phyloP scores from a whole-genome alignment of 2,888 invertebrate genomes.

The Oscheius onirici region DNA sequence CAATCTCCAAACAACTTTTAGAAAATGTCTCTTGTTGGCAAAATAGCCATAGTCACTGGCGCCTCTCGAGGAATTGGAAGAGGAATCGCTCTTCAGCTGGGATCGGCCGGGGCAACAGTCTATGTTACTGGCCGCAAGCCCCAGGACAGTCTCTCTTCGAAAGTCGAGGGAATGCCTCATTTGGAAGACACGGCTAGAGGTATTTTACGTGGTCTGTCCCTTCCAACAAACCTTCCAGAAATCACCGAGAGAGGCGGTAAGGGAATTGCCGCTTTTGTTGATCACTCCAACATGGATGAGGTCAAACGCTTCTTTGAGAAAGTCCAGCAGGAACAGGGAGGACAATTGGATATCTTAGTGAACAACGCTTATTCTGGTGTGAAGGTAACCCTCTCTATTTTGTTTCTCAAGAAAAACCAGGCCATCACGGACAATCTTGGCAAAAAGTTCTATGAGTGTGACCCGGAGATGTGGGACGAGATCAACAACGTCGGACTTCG shows the following conservation, averaged over 20 bases:
- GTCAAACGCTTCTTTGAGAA: slow-evolving; percentile 47
- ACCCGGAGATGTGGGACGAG: slow-evolving; percentile 72
- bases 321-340: slow-evolving; percentile 34
- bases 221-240: slow-evolving; percentile 21
- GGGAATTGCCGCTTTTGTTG: slow-evolving; percentile 47
- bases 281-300: slow-evolving; percentile 50
- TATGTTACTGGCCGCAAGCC: slow-evolving; percentile 56
- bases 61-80: slow-evolving; percentile 38
- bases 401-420: no score
- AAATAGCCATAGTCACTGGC: slow-evolving; percentile 33
- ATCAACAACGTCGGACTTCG: slow-evolving; percentile 74
- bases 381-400: no score
- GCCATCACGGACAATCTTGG: slow-evolving; percentile 57
- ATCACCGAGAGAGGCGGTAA: slow-evolving; percentile 47
- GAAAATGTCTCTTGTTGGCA: slow-evolving; percentile 22
- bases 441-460: slow-evolving; percentile 72
- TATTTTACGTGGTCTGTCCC: slow-evolving; percentile 11
- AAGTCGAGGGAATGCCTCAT: slow-evolving; percentile 43
- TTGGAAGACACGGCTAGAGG: slow-evolving; percentile 64
- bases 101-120: slow-evolving; percentile 58
- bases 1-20: not conserved
- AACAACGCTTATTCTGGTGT: slow-evolving; percentile 58
- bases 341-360: slow-evolving; percentile 49
- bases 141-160: slow-evolving; percentile 31
- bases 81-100: slow-evolving; percentile 58